Evolutionary conservation across 2,888 invertebrate species (phyloP).

Genomic region (Netelia melanura): DNA sequence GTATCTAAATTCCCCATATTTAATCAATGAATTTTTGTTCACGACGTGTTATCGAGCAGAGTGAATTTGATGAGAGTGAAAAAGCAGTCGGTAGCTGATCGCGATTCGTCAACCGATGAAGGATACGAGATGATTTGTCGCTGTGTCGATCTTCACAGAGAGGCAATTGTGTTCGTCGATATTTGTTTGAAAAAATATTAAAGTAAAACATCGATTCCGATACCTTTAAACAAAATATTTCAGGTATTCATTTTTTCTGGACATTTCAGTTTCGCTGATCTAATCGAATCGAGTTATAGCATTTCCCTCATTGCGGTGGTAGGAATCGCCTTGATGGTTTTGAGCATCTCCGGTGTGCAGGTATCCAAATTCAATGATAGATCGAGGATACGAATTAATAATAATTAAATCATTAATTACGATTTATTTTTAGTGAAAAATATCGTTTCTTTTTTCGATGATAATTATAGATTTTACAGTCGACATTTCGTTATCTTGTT

Average conservation of each 20-base stretch:
- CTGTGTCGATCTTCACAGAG: conserved; percentile 46
- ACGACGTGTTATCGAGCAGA: neutral
- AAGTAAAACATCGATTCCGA: neutral
- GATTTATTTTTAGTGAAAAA: neutral
- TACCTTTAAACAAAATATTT: neutral
- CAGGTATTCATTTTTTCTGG: neutral
- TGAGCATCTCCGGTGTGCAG: conserved; percentile 29
- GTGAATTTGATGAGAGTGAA: conserved; percentile 29
- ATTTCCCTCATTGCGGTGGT: neutral
- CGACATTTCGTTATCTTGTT: too few species aligned
- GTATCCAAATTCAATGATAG: neutral
- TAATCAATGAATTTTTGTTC: neutral
- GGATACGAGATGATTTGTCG: conserved; percentile 30
- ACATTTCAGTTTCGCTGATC: conserved; percentile 23
- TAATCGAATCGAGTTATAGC: conserved; percentile 36
- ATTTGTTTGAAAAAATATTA: neutral
- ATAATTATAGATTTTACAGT: neutral
- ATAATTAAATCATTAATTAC: too few species aligned
- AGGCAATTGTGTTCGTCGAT: conserved; percentile 45
- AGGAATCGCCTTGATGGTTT: neutral
- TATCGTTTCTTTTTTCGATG: neutral
- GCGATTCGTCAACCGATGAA: neutral
- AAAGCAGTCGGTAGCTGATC: neutral
- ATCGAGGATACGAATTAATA: neutral
- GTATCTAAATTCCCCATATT: neutral